Conservation (phyloP, 2,888 invertebrate species). For the Pilophorus perplexus region DNA sequence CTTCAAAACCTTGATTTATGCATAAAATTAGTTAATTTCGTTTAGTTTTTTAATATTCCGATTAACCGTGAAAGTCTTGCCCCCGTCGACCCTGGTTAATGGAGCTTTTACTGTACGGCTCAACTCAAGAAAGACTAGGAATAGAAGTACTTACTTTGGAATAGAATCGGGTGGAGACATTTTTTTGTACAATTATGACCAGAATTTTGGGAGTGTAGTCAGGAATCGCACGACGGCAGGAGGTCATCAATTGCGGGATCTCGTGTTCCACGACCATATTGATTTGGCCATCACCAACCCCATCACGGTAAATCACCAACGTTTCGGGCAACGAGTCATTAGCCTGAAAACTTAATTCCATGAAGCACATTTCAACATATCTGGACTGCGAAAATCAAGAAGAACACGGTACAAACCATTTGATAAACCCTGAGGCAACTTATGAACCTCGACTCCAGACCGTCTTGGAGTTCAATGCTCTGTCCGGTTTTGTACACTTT, state of each 20-base stretch:
- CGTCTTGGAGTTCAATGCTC: constrained; percentile 73
- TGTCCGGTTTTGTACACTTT: constrained; percentile 66
- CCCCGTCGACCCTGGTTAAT: too few relatives aligned
- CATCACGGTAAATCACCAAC: constrained; percentile 87
- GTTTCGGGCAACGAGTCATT: constrained; percentile 63
- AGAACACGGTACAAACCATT: too few relatives aligned
- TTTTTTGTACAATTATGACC: constrained; percentile 86
- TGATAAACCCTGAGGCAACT: constrained; percentile 60
- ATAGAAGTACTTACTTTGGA: too few relatives aligned
- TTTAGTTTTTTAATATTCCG: too few relatives aligned
- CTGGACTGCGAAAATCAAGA: too few relatives aligned
- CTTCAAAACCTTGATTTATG: too few relatives aligned
- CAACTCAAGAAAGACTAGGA: too few relatives aligned
- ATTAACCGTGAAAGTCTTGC: too few relatives aligned
- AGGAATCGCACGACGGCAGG: constrained; percentile 54
- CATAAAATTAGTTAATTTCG: too few relatives aligned
- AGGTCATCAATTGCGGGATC: constrained; percentile 67
- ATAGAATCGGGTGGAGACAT: constrained; percentile 82
- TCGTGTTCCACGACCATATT: constrained; percentile 71
- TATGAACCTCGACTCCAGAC: constrained; percentile 62
- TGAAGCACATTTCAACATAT: too few relatives aligned
- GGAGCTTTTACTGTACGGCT: too few relatives aligned
- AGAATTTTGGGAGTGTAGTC: constrained; percentile 66
- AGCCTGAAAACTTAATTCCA: not conserved
- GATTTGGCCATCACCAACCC: constrained; percentile 87